Conservation (phyloP, 1,140 invertebrate species). For the Sipha flava region DNA sequence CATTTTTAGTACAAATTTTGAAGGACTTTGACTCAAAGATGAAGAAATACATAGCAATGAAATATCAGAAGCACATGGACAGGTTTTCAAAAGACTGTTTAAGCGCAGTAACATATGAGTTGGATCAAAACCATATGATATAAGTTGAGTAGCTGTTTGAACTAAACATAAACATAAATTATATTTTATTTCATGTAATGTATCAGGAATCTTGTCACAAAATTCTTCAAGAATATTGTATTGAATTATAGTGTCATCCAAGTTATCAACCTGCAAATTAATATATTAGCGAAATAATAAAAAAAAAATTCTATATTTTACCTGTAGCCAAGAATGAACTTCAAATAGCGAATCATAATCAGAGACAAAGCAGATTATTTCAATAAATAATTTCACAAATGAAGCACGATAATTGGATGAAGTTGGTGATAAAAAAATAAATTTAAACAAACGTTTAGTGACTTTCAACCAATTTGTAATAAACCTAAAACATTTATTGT, state of each 20-base stretch:
- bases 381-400: neutral
- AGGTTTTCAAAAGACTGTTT: neutral
- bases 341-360: constrained; percentile 24
- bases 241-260: neutral
- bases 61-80: neutral
- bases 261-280: neutral
- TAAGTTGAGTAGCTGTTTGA: neutral
- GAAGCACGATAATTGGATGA: neutral
- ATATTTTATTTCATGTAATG: neutral
- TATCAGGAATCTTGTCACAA: neutral
- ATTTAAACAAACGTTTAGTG: constrained; percentile 8
- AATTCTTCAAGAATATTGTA: neutral
- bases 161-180: constrained; percentile 20
- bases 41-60: neutral
- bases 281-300: neutral
- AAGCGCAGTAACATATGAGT: neutral
- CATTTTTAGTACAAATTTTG: neutral
- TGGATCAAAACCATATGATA: neutral
- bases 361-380: neutral
- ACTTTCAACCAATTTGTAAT: neutral
- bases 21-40: neutral
- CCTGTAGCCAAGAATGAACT: constrained; percentile 20
- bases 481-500: neutral
- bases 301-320: neutral
- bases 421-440: neutral